Percentiles rank a stretch among this genome's conserved stretches.
phyloP scores from a whole-genome alignment of 2,888 invertebrate genomes.

The Falcaria lacertinaria region DNA sequence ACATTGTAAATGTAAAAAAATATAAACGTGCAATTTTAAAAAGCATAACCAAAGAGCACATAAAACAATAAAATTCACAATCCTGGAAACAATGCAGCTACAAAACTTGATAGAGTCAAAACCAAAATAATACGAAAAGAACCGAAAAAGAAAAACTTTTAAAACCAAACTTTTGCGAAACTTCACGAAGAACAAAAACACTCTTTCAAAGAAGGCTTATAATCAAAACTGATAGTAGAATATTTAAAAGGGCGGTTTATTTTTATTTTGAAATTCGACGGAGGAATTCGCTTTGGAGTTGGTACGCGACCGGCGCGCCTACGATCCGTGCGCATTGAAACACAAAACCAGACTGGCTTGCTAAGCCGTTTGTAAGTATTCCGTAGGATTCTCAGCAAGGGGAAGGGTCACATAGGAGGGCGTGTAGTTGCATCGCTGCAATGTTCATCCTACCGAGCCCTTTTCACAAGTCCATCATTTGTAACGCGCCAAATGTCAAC shows the following conservation, averaged over 20 bases:
- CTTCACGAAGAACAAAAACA: constrained; percentile 31
- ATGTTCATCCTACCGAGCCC: constrained; percentile 66
- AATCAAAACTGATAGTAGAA: constrained; percentile 25
- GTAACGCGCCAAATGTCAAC: constrained; percentile 42
- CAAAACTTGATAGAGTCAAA: constrained; percentile 57
- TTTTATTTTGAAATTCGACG: constrained; percentile 56
- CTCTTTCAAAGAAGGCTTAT: constrained; percentile 32
- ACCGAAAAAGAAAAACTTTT: constrained; percentile 41
- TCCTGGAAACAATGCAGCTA: constrained; percentile 24
- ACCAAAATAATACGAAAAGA: constrained; percentile 46
- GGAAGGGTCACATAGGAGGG: constrained; percentile 76
- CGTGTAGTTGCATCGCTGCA: constrained; percentile 72
- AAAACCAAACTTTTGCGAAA: constrained; percentile 52
- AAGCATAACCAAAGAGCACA: constrained; percentile 46
- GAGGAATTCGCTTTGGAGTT: constrained; percentile 41
- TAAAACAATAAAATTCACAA: constrained; percentile 31
- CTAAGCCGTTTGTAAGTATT: constrained; percentile 71
- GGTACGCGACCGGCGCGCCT: constrained; percentile 48
- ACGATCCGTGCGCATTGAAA: constrained; percentile 69
- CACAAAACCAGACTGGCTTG: constrained; percentile 74
- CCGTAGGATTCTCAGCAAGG: constrained; percentile 75
- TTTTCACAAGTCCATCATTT: constrained; percentile 43
- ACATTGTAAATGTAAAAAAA: constrained; percentile 26
- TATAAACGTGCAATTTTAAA: constrained; percentile 19
- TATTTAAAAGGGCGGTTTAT: constrained; percentile 32